Percentiles rank a stretch among this genome's conserved stretches.
These are phyloP conservation scores for Phalacrocorax brasilianus DNA, from an alignment of 2,113 vertebrate species.

Conservation along the genomic window DNA sequence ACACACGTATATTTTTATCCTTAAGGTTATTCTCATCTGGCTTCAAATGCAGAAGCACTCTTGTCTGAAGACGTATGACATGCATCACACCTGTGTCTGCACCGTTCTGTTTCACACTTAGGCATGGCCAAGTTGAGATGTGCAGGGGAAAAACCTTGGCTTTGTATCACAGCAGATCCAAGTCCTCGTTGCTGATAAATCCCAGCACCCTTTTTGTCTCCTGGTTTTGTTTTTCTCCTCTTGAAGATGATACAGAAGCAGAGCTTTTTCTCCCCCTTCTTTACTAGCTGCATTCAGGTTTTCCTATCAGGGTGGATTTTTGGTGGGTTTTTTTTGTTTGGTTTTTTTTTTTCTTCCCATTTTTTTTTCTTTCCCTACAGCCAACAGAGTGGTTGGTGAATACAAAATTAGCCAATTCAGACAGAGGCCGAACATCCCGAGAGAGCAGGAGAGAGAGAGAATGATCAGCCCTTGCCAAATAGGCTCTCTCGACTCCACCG, in stretches of 20 bases:
- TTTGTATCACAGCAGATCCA: background rate
- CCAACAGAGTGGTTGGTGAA: slow-evolving; percentile 22
- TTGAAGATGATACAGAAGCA: background rate
- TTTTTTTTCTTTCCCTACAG: background rate
- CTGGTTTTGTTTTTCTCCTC: background rate
- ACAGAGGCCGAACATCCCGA: slow-evolving; percentile 10
- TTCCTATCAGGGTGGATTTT: background rate
- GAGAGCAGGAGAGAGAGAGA: background rate
- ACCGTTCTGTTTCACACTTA: background rate
- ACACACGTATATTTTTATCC: background rate
- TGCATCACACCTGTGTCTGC: background rate
- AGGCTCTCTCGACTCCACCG: background rate
- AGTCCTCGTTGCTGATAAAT: background rate
- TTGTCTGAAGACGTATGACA: background rate
- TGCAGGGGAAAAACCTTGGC: background rate
- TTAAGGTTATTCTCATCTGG: slow-evolving; percentile 26
- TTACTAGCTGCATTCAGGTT: slow-evolving; percentile 7
- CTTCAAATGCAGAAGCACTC: slow-evolving; percentile 20
- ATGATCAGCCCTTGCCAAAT: slow-evolving; percentile 9
- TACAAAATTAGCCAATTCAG: slow-evolving; percentile 57
- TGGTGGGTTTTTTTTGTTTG: background rate
- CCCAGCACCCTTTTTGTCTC: background rate
- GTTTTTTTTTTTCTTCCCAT: background rate
- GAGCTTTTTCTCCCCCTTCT: background rate
- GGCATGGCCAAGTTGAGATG: background rate